These are phyloP conservation scores for Drosophila sp. DNA, from an alignment of 1,140 invertebrate genomes.

Conservation along the genomic window DNA sequence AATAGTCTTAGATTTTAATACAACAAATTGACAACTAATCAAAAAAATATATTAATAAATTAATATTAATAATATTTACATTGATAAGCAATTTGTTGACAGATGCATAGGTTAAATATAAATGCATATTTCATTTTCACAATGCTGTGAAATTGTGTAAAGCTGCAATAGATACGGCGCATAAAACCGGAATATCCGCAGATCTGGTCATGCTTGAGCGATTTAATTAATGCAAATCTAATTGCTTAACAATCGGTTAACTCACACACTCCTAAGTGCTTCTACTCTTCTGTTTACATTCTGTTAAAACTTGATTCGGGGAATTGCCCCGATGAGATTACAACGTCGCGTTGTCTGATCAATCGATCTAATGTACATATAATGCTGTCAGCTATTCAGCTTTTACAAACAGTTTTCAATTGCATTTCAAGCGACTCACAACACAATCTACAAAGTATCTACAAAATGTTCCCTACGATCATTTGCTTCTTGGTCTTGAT, in stretches of 20 bases:
- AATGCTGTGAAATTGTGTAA: too few species aligned
- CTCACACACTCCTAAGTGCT: background rate
- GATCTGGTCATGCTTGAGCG: background rate
- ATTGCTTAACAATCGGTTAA: background rate
- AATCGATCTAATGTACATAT: conserved; percentile 38
- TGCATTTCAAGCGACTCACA: conserved; percentile 2
- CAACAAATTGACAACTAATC: background rate
- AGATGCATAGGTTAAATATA: background rate
- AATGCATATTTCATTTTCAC: too few species aligned
- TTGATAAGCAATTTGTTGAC: background rate
- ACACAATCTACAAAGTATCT: background rate
- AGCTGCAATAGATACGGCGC: background rate
- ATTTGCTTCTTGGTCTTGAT: conserved; percentile 32
- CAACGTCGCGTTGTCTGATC: background rate
- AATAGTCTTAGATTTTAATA: background rate
- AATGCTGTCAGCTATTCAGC: conserved; percentile 20
- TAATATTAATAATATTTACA: background rate
- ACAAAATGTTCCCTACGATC: conserved; percentile 31
- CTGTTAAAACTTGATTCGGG: conserved; percentile 44
- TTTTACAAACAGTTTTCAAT: conserved; percentile 33
- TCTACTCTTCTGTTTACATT: conserved; percentile 25
- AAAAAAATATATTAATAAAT: background rate
- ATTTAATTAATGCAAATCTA: conserved; percentile 4
- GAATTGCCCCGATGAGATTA: conserved; percentile 57
- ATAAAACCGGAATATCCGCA: conserved; percentile 15